These are phyloP conservation scores for Xenopus petersii DNA, from an alignment of 2,797 vertebrate species.

Conservation along the genomic window DNA sequence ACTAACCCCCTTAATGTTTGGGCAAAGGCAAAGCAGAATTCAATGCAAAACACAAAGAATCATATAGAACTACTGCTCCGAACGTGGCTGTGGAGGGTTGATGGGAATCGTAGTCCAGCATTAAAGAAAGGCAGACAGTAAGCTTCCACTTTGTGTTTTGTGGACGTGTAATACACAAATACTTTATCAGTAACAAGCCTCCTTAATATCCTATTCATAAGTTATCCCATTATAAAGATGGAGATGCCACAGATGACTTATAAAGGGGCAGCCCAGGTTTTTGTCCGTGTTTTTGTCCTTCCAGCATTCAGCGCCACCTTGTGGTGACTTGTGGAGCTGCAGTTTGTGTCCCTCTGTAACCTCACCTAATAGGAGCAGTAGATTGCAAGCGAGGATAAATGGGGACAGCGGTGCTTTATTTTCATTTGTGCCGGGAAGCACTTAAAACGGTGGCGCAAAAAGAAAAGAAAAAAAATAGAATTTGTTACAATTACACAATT, in stretches of 20 bases:
- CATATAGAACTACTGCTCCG: too few relatives aligned
- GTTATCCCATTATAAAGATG: background rate
- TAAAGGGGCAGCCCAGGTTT: background rate
- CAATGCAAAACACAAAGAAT: too few relatives aligned
- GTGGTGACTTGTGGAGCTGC: background rate
- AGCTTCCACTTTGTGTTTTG: too few relatives aligned
- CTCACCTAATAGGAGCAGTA: background rate
- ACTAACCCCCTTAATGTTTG: too few relatives aligned
- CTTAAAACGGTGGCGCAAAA: background rate
- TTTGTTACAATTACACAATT: constrained; percentile 54
- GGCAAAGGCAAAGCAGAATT: too few relatives aligned
- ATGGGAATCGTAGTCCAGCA: too few relatives aligned
- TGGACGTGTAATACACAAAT: too few relatives aligned
- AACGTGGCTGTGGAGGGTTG: too few relatives aligned
- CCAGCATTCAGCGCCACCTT: background rate
- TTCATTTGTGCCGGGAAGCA: background rate
- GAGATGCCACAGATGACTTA: background rate
- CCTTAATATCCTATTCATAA: background rate
- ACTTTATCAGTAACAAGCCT: background rate
- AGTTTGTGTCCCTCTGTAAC: background rate
- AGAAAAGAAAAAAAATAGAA: background rate
- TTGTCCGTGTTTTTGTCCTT: background rate
- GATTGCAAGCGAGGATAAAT: background rate
- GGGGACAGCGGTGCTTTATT: background rate
- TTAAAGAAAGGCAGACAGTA: too few relatives aligned